Conservation (phyloP, 2,797 vertebrate genomes). For the Schizopygopsis pylzovi region DNA sequence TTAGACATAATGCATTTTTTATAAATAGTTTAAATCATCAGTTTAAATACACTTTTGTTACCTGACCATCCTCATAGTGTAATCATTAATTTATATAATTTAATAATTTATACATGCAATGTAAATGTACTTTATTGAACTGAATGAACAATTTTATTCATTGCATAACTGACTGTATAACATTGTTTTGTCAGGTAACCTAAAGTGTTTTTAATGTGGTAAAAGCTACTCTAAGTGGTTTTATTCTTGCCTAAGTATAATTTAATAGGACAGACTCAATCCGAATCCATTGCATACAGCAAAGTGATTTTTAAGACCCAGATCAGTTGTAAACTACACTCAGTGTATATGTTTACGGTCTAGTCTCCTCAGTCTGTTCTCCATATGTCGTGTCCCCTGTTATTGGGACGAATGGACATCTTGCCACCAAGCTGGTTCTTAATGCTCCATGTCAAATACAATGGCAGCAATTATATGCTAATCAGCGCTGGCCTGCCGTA, state of each 20-base stretch:
- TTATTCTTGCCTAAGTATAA: not conserved
- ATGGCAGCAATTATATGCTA: constrained; percentile 92
- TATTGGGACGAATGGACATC: constrained; percentile 78
- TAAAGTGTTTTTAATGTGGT: not conserved
- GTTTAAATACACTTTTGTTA: not conserved
- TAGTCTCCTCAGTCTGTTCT: constrained; percentile 46
- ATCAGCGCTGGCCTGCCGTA: constrained; percentile 86
- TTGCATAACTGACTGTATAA: not conserved
- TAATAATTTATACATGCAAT: not conserved
- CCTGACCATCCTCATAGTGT: not conserved
- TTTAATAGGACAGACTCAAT: not conserved
- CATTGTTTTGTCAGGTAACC: not conserved
- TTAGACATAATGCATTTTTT: not conserved
- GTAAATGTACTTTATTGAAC: not conserved
- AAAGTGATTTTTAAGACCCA: not conserved
- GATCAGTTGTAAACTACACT: not conserved
- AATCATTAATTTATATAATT: not conserved
- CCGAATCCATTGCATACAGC: not conserved
- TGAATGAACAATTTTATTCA: not conserved
- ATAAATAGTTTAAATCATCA: not conserved
- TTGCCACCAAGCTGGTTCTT: constrained; percentile 82
- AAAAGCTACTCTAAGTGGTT: not conserved
- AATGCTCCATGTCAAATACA: constrained; percentile 86
- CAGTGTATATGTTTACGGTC: constrained; percentile 12
- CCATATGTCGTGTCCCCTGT: constrained; percentile 50